These are phyloP conservation scores for Buteo buteo DNA, from an alignment of 2,113 vertebrate species.

Conservation along the genomic window DNA sequence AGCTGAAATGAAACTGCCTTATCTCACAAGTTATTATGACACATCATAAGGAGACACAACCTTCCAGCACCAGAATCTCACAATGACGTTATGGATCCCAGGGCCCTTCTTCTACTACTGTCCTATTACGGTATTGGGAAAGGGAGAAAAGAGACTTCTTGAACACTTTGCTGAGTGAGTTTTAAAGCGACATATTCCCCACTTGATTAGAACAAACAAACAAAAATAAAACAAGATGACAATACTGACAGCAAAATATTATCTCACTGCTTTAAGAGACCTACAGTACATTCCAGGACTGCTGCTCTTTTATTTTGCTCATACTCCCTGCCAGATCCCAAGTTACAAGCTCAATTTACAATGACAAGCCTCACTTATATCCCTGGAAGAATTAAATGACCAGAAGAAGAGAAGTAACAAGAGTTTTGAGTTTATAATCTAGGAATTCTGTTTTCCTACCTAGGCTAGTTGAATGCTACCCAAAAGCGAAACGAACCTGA, in stretches of 20 bases:
- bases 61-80: background rate
- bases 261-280: background rate
- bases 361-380: background rate
- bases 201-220: background rate
- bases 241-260: background rate
- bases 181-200: background rate
- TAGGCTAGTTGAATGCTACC: background rate
- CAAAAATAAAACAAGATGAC: background rate
- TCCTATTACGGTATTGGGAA: background rate
- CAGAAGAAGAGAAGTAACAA: background rate
- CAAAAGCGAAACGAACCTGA: background rate
- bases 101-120: background rate
- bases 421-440: background rate
- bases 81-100: background rate
- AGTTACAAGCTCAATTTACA: background rate
- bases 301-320: background rate
- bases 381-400: background rate
- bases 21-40: background rate
- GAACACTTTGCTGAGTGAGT: background rate
- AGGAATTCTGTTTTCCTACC: background rate
- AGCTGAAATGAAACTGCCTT: conserved; percentile 31
- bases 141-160: background rate
- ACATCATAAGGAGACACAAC: background rate
- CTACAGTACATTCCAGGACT: background rate
- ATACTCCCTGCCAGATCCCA: background rate